A percentile compares a stretch with the other conserved stretches of the same genome.
Conservation (phyloP, 2,113 vertebrate species). For the Myocastor coypus region DNA sequence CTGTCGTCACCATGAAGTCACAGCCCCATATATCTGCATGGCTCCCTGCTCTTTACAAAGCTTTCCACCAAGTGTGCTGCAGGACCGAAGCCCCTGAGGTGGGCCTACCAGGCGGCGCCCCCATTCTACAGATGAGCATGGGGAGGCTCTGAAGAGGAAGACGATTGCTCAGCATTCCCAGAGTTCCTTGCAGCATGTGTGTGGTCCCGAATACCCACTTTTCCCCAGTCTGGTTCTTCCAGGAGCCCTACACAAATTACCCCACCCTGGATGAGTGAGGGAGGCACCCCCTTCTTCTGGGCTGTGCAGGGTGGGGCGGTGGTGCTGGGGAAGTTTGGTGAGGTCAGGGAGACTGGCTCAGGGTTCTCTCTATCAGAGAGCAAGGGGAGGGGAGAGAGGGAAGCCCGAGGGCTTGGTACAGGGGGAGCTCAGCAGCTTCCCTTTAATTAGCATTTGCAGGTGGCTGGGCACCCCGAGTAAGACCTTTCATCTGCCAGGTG, state of each 20-base stretch:
- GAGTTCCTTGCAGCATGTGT: not conserved
- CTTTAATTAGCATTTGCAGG: slow-evolving; percentile 48
- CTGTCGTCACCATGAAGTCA: not conserved
- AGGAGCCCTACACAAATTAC: not conserved
- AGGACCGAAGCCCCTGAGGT: not conserved
- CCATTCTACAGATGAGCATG: not conserved
- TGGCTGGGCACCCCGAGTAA: not conserved
- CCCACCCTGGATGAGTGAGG: not conserved
- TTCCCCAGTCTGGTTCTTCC: not conserved
- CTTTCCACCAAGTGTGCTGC: not conserved
- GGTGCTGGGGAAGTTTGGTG: not conserved
- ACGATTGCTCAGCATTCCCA: not conserved
- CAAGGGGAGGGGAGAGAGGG: not conserved
- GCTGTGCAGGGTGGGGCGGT: not conserved
- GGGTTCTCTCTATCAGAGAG: not conserved
- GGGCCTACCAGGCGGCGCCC: not conserved
- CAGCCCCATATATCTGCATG: accelerated
- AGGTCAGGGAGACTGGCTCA: not conserved
- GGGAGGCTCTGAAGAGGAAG: not conserved
- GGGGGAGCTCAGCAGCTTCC: not conserved
- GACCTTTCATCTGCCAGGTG: slow-evolving; percentile 48
- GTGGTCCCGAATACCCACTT: not conserved
- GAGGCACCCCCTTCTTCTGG: not conserved
- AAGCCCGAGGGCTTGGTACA: not conserved
- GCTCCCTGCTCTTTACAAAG: not conserved